These are phyloP conservation scores for Coelopa pilipes DNA, from an alignment of 2,888 invertebrate species.

Conservation along the genomic window DNA sequence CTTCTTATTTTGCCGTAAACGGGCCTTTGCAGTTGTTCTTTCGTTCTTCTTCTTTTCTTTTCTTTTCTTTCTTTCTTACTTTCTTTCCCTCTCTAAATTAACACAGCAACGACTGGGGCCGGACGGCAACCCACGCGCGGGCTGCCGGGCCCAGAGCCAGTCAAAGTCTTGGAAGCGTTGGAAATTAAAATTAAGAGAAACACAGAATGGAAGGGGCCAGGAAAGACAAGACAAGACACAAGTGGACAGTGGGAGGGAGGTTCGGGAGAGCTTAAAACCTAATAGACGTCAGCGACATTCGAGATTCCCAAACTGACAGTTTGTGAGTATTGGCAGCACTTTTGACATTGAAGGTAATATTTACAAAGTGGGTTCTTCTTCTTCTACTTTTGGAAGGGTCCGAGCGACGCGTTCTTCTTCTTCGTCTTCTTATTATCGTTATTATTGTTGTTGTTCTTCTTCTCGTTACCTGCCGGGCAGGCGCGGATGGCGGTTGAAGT, in stretches of 20 bases:
- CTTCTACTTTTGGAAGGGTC: too few relatives aligned
- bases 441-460: too few relatives aligned
- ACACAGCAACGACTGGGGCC: constrained; percentile 64
- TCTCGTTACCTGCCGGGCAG: not conserved
- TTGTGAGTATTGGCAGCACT: constrained; percentile 29
- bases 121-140: not conserved
- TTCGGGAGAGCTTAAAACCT: constrained; percentile 26
- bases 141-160: constrained; percentile 38
- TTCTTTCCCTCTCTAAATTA: constrained; percentile 57
- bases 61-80: constrained; percentile 45
- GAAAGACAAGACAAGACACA: not conserved
- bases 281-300: constrained; percentile 21
- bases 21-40: constrained; percentile 37
- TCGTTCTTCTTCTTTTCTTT: constrained; percentile 44
- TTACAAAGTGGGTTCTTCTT: constrained; percentile 34
- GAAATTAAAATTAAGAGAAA: not conserved
- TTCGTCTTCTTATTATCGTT: not conserved
- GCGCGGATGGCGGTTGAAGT: constrained; percentile 16
- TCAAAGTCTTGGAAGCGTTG: constrained; percentile 48
- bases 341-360: constrained; percentile 37
- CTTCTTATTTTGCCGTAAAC: too few relatives aligned
- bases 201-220: constrained; percentile 10
- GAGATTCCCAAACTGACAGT: constrained; percentile 9
- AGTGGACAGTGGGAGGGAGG: constrained; percentile 1
- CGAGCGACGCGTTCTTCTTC: too few relatives aligned